Conservation (phyloP, 2,888 invertebrate genomes). For the Crioceris asparagi region DNA sequence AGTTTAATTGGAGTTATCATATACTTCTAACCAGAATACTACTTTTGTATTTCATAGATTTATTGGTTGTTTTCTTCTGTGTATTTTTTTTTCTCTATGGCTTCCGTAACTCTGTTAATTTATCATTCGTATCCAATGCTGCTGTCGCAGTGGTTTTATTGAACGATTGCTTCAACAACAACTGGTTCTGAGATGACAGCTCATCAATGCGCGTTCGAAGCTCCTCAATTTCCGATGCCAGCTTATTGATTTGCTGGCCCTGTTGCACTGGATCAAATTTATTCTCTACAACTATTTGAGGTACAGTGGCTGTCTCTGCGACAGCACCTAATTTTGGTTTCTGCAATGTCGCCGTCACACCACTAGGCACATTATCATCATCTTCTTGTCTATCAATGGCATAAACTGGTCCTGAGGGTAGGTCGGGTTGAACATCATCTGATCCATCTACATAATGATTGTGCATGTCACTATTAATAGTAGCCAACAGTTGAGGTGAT, state of each 20-base stretch:
- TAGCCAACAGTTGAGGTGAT: too few relatives aligned
- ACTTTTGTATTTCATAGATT: too few relatives aligned
- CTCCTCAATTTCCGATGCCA: slow-evolving; percentile 34
- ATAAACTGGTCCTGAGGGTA: too few relatives aligned
- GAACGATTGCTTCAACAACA: slow-evolving; percentile 20
- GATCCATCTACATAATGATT: too few relatives aligned
- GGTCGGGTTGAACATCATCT: too few relatives aligned
- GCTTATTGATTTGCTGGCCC: slow-evolving; percentile 30
- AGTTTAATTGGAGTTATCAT: too few relatives aligned
- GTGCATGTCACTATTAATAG: too few relatives aligned
- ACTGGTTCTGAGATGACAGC: slow-evolving; percentile 30
- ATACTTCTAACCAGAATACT: too few relatives aligned
- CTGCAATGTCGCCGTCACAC: not conserved
- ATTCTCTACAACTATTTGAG: not conserved
- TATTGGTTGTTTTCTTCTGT: too few relatives aligned
- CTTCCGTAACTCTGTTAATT: slow-evolving; percentile 21
- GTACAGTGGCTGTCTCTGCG: not conserved
- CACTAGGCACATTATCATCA: too few relatives aligned
- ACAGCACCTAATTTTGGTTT: not conserved
- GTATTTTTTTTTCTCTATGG: too few relatives aligned
- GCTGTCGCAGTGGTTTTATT: slow-evolving; percentile 10
- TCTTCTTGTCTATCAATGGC: too few relatives aligned
- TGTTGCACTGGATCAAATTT: slow-evolving; percentile 18
- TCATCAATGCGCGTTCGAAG: slow-evolving; percentile 31
- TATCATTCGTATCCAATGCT: slow-evolving; percentile 12